Conservation (phyloP, 2,888 invertebrate species). For the Pheosia gnoma region DNA sequence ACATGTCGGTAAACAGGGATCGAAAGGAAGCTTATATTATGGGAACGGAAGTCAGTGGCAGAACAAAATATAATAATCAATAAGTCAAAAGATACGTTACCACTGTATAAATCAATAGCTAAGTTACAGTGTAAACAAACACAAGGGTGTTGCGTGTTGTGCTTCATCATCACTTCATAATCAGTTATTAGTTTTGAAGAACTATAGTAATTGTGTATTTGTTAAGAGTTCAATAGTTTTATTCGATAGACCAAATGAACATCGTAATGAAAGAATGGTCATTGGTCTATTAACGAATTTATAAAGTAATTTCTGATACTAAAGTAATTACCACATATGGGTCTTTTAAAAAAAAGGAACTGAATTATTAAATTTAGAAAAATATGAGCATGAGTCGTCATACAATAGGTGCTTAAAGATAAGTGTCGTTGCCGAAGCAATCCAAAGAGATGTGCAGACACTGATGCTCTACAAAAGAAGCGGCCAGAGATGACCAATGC, state of each 20-base stretch:
- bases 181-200: constrained; percentile 35
- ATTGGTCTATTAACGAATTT: too few relatives aligned
- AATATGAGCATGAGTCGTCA: too few relatives aligned
- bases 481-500: too few relatives aligned
- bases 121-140: constrained; percentile 43
- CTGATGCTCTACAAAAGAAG: too few relatives aligned
- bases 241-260: not conserved
- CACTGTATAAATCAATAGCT: constrained; percentile 40
- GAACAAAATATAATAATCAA: constrained; percentile 40
- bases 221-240: not conserved
- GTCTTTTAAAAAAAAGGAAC: too few relatives aligned
- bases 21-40: constrained; percentile 7
- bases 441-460: too few relatives aligned
- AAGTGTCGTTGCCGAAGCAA: too few relatives aligned
- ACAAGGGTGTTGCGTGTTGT: constrained; percentile 40
- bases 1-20: constrained; percentile 6
- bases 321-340: too few relatives aligned
- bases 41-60: constrained; percentile 17
- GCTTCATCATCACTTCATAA: constrained; percentile 42
- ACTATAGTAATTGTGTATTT: constrained; percentile 24
- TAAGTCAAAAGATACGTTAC: constrained; percentile 39
- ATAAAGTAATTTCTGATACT: too few relatives aligned
- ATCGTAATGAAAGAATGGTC: not conserved
- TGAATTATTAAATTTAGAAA: too few relatives aligned
- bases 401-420: too few relatives aligned